phyloP scores from a whole-genome alignment of 1,140 invertebrate genomes.

The Neuroterus valhalla region DNA sequence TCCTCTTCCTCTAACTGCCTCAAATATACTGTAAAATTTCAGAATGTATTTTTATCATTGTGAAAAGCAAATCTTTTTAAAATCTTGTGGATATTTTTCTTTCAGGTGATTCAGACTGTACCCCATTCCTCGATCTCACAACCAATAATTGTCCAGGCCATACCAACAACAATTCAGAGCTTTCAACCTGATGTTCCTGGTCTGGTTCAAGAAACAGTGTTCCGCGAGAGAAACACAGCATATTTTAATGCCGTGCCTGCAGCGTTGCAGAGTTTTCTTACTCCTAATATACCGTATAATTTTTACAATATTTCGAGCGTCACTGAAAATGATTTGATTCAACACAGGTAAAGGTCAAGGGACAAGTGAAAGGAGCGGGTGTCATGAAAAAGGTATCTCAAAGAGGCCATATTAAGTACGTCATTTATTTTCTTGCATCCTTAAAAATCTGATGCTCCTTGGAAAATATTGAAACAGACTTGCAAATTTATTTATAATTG shows the following conservation, averaged over 20 bases:
- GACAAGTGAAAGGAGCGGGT: conserved; percentile 7
- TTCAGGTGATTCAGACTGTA: conserved; percentile 68
- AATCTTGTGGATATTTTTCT: conserved; percentile 33
- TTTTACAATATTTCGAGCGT: conserved; percentile 71
- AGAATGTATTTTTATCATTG: conserved; percentile 9
- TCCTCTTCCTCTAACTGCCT: too few relatives aligned
- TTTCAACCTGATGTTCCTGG: conserved; percentile 60
- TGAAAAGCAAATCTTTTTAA: conserved; percentile 10
- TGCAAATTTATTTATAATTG: too few relatives aligned
- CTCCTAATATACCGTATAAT: conserved; percentile 69
- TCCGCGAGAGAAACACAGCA: conserved; percentile 63
- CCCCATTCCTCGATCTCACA: conserved; percentile 60
- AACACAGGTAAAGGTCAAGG: conserved; percentile 60
- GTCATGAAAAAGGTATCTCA: conserved; percentile 9
- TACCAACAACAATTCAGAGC: conserved; percentile 64
- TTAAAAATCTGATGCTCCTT: neutral
- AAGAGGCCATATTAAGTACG: conserved; percentile 8
- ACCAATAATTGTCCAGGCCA: conserved; percentile 67
- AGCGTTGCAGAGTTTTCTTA: conserved; percentile 65
- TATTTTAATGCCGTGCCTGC: conserved; percentile 67
- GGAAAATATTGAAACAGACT: too few relatives aligned
- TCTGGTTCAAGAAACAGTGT: conserved; percentile 58
- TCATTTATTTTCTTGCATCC: conserved; percentile 10
- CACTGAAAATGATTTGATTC: conserved; percentile 63
- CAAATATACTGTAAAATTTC: conserved; percentile 35